These are phyloP conservation scores for Hypomesus transpacificus DNA, from an alignment of 2,113 vertebrate species.

Conservation along the genomic window DNA sequence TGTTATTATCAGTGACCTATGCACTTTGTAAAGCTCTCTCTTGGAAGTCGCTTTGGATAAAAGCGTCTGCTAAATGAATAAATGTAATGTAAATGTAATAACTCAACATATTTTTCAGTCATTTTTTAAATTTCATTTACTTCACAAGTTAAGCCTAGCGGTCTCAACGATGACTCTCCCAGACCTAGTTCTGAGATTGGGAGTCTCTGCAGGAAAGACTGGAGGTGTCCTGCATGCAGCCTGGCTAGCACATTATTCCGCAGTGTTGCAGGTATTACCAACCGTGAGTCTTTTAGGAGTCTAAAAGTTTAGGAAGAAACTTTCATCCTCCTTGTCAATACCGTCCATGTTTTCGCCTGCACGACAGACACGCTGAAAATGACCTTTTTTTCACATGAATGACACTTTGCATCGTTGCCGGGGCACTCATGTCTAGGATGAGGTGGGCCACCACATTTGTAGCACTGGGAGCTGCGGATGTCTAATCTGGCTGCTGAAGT, in stretches of 20 bases:
- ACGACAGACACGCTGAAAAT: slow-evolving; percentile 7
- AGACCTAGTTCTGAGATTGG: too few relatives aligned
- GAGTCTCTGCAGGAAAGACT: slow-evolving; percentile 3
- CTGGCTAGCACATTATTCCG: too few relatives aligned
- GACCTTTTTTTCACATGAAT: slow-evolving; percentile 13
- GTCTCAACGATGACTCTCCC: slow-evolving; percentile 6
- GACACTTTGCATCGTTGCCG: slow-evolving; percentile 14
- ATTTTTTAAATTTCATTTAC: background rate
- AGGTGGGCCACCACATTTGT: background rate
- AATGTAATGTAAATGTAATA: too few relatives aligned
- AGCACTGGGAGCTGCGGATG: background rate
- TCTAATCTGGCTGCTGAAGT: background rate
- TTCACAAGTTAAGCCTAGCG: background rate
- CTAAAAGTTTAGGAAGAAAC: background rate
- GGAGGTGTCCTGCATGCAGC: background rate
- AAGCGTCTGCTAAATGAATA: too few relatives aligned
- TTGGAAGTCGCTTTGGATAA: too few relatives aligned
- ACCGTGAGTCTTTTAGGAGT: background rate
- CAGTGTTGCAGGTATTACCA: too few relatives aligned
- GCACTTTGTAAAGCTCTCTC: too few relatives aligned
- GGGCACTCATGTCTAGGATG: slow-evolving; percentile 12
- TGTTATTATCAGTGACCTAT: too few relatives aligned
- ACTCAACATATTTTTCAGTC: too few relatives aligned
- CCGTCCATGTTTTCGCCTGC: slow-evolving; percentile 7
- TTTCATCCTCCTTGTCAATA: slow-evolving; percentile 1